A percentile compares a stretch with the other conserved stretches of the same genome.
phyloP scores from a whole-genome alignment of 2,888 invertebrate species.

The Iselma pallidipennis region DNA sequence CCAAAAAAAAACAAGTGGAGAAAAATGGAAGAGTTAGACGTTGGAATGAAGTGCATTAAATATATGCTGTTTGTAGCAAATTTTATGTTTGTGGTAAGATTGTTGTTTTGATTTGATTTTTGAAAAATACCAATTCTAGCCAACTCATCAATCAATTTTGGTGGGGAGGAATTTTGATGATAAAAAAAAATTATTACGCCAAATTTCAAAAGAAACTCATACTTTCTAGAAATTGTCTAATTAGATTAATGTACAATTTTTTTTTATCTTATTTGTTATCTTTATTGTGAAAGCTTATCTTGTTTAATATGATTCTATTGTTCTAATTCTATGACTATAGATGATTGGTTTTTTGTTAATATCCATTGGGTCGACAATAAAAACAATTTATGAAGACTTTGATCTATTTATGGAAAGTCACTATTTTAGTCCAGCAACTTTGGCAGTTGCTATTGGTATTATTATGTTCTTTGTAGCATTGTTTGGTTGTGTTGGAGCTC shows the following conservation, averaged over 20 bases:
- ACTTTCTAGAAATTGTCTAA: neutral
- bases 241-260: too few species aligned
- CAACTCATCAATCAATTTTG: neutral
- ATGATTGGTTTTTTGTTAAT: constrained; percentile 70
- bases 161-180: neutral
- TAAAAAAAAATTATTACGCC: neutral
- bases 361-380: constrained; percentile 66
- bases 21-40: constrained; percentile 57
- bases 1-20: neutral
- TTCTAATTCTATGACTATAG: constrained; percentile 55
- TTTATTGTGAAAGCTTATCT: constrained; percentile 2
- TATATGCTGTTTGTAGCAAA: constrained; percentile 70
- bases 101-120: neutral
- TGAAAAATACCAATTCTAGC: neutral
- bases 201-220: neutral
- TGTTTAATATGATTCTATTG: constrained; percentile 11
- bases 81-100: constrained; percentile 67
- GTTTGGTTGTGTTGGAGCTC: constrained; percentile 83
- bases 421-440: constrained; percentile 74
- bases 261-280: constrained; percentile 7
- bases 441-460: constrained; percentile 76
- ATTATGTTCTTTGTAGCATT: constrained; percentile 75
- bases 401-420: constrained; percentile 63
- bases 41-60: constrained; percentile 67
- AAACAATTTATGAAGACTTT: constrained; percentile 62